Evolutionary conservation across 2,888 invertebrate species (phyloP), one percentile per base, ranked within the genome.

Genomic region (Lasioglossum calceatum): DNA sequence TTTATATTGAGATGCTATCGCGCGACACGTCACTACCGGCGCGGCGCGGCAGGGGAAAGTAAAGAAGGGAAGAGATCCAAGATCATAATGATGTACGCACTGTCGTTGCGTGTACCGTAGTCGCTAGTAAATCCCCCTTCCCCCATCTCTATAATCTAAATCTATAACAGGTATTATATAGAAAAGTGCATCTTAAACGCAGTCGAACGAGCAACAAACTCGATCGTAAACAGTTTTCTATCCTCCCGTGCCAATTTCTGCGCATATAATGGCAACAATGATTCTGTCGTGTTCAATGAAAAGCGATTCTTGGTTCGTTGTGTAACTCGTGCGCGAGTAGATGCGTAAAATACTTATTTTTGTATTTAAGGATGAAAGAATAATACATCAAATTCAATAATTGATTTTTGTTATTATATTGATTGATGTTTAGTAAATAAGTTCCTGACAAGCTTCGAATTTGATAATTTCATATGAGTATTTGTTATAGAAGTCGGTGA

Each of bases 1-100:
- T 95, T 94, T 94, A 94, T 94, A 94, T 92, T 90, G 92, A 91
- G 94, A 94, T 94, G 88, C 91, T 94, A 94, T 94, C 94, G 74
- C 32, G 23, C 42, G 23, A 44, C 36, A 50, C 73, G 19, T 42
- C 47, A 83, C 85, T 86, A 77, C 84, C 54, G 54, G 8, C 23
- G 23, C 54, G 54, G 8, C 23, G 23, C 54, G 23, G 84, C 84
- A 83, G 84, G 89, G 85, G 87, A 87, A 85, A 92, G 91, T 91
- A 88, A 92, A 92, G 91, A 86, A 79, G 89, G 86, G 80, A 70
- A 10, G n/a, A 70, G 81, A 86, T 90, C 87, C 83, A 87, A 74
- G 84, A 27, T 76, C 75, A 76, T 89, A 88, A 87, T 88, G 88
- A 91, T 76, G 81, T 82, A 87, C 81, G 79, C 27, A 50, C 19